A percentile compares a stretch with the other conserved stretches of the same genome.
These are phyloP conservation scores for Felis chaus DNA, from an alignment of 2,113 vertebrate genomes.

Conservation along the genomic window DNA sequence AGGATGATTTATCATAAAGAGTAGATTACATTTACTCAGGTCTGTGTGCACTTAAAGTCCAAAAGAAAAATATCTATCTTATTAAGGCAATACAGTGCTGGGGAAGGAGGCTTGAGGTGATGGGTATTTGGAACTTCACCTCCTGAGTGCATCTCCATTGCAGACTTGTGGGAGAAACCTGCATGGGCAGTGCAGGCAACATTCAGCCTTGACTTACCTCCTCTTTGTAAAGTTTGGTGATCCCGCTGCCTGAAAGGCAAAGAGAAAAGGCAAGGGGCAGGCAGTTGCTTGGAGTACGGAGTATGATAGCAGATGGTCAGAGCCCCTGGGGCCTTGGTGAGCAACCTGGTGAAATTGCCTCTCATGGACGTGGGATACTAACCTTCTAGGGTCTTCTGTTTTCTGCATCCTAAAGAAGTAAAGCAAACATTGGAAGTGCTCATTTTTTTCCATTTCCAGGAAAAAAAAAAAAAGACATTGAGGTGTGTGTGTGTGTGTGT, in stretches of 20 bases:
- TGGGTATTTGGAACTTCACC: neutral
- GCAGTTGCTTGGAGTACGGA: too few species aligned
- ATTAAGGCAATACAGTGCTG: neutral
- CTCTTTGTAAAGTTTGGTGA: neutral
- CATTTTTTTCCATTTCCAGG: neutral
- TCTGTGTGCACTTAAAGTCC: neutral
- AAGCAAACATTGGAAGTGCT: neutral
- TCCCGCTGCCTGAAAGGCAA: neutral
- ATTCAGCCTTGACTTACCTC: neutral
- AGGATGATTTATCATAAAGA: neutral
- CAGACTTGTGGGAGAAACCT: neutral
- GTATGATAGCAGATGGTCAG: neutral
- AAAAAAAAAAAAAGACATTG: neutral
- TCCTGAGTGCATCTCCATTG: neutral
- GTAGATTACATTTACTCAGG: neutral
- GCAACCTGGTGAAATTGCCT: neutral
- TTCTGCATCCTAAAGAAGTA: neutral
- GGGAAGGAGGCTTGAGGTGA: neutral
- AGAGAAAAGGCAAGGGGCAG: neutral
- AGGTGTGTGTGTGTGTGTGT: neutral
- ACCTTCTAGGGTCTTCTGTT: neutral
- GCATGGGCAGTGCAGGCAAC: neutral
- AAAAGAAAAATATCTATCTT: neutral
- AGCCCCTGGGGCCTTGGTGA: neutral
- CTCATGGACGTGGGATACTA: neutral